phyloP scores from a whole-genome alignment of 2,113 vertebrate species.

The Prietella phreatophila region DNA sequence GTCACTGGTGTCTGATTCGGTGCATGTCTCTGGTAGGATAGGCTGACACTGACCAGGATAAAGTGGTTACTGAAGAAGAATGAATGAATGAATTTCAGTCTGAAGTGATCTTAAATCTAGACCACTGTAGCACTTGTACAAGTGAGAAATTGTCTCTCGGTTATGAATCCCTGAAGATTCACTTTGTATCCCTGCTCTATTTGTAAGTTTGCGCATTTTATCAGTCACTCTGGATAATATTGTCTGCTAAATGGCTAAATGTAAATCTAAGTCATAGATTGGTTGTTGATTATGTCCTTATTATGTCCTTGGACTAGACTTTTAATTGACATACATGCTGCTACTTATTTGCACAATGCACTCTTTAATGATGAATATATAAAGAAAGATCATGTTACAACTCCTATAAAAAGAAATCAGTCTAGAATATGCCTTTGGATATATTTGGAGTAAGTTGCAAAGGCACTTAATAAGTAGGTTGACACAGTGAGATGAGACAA shows the following conservation, averaged over 20 bases:
- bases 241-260: not conserved
- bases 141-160: not conserved
- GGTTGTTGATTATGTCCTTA: not conserved
- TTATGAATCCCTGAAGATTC: not conserved
- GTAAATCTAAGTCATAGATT: not conserved
- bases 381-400: slow-evolving; percentile 10
- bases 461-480: slow-evolving; percentile 23
- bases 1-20: not conserved
- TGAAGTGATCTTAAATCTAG: not conserved
- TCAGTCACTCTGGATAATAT: not conserved
- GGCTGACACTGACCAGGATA: not conserved
- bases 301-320: not conserved
- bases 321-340: not conserved
- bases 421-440: slow-evolving; percentile 32
- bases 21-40: not conserved
- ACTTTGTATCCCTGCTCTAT: not conserved
- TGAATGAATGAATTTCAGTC: not conserved
- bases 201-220: not conserved
- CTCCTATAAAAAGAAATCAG: not conserved
- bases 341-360: not conserved
- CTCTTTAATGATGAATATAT: not conserved
- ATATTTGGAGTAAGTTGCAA: slow-evolving; percentile 20
- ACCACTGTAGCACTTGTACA: not conserved
- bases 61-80: not conserved
- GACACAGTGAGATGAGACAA: not conserved